Evolutionary conservation across 1,140 invertebrate genomes (phyloP).

Genomic region (Halotydeus destructor): DNA sequence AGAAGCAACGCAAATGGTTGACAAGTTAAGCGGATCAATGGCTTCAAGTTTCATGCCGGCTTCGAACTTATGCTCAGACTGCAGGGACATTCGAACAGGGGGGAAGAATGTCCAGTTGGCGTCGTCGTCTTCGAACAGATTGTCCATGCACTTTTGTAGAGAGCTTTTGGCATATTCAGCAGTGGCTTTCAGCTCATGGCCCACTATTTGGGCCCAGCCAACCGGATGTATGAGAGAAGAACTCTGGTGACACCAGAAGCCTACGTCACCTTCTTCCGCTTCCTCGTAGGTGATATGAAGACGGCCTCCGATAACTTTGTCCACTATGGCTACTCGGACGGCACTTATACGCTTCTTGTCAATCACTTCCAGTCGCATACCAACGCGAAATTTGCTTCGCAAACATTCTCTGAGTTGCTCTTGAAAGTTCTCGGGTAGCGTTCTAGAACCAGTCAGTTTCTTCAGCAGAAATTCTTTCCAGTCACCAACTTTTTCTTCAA

Average conservation of each 20-base stretch:
- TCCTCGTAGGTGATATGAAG: conserved; percentile 76
- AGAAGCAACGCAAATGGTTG: conserved; percentile 79
- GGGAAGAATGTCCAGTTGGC: conserved; percentile 49
- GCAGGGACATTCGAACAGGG: background rate
- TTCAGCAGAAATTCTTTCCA: conserved; percentile 87
- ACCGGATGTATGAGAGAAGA: conserved; percentile 82
- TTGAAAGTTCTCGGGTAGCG: conserved; percentile 73
- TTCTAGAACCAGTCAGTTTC: conserved; percentile 70
- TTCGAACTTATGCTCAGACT: background rate
- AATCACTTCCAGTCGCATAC: conserved; percentile 55
- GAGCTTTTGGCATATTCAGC: conserved; percentile 27
- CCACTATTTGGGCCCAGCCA: conserved; percentile 63
- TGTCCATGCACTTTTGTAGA: conserved; percentile 24
- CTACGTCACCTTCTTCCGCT: conserved; percentile 43
- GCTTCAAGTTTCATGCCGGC: conserved; percentile 85
- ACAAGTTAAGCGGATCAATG: conserved; percentile 82
- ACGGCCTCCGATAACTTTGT: conserved; percentile 71
- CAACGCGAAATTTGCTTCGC: conserved; percentile 3
- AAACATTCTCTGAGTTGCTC: conserved; percentile 18
- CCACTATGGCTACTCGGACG: conserved; percentile 68
- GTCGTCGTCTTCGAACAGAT: conserved; percentile 39
- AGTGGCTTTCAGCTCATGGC: conserved; percentile 64
- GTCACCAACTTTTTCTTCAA: conserved; percentile 71
- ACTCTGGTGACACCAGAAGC: conserved; percentile 88
- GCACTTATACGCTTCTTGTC: conserved; percentile 83